These are phyloP conservation scores for Pogonomyrmex barbatus DNA, from an alignment of 1,140 invertebrate genomes.

Conservation along the genomic window DNA sequence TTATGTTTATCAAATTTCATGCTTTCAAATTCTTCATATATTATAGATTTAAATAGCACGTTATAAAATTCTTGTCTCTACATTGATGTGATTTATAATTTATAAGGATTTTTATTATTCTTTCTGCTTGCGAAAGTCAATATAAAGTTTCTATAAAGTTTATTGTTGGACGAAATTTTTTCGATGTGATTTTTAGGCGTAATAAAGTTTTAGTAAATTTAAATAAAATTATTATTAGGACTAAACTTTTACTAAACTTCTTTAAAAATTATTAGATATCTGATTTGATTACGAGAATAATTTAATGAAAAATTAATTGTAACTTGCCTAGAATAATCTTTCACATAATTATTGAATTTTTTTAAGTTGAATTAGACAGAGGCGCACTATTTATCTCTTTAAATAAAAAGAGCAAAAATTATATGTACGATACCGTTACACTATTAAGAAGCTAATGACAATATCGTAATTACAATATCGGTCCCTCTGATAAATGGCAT, in stretches of 20 bases:
- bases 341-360: neutral
- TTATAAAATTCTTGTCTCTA: neutral
- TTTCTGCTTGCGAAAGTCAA: neutral
- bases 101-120: neutral
- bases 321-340: neutral
- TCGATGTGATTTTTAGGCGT: neutral
- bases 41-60: neutral
- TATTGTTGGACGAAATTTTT: neutral
- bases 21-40: neutral
- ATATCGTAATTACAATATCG: too few species aligned
- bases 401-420: too few species aligned
- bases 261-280: neutral
- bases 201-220: neutral
- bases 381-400: too few species aligned
- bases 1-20: neutral
- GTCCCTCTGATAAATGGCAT: too few species aligned
- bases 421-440: too few species aligned
- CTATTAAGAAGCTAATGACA: too few species aligned
- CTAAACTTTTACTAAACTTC: neutral
- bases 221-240: slow-evolving; percentile 1
- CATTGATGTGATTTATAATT: neutral
- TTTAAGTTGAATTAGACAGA: neutral
- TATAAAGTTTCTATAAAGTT: neutral
- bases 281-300: neutral
- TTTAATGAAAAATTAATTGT: neutral